These are phyloP conservation scores for Hypocryptadius cinnamomeus DNA, from an alignment of 2,113 vertebrate genomes.

Conservation along the genomic window DNA sequence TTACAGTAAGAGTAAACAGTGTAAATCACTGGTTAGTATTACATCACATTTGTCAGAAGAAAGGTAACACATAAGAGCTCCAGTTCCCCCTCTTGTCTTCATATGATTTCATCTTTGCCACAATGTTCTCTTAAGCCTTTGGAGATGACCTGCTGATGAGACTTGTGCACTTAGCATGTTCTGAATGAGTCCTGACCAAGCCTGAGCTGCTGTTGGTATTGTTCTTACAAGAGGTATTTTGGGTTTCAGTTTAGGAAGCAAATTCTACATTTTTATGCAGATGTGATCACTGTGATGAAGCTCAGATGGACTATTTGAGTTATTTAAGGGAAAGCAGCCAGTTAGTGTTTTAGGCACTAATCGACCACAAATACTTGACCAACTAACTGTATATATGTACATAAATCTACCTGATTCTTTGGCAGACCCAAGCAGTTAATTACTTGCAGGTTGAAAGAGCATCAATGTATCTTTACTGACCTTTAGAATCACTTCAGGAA, in stretches of 20 bases:
- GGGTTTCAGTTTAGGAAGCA: not conserved
- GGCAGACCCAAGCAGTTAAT: not conserved
- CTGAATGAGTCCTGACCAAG: not conserved
- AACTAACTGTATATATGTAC: not conserved
- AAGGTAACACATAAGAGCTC: not conserved
- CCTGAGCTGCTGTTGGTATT: not conserved
- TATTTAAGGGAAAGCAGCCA: not conserved
- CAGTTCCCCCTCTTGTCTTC: not conserved
- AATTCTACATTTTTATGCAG: not conserved
- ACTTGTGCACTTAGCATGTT: not conserved
- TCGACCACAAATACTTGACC: not conserved
- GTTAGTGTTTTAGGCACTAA: not conserved
- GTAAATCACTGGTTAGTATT: not conserved
- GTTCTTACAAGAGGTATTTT: not conserved
- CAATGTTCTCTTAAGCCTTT: not conserved
- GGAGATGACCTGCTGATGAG: not conserved
- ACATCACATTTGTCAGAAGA: not conserved
- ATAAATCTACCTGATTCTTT: not conserved
- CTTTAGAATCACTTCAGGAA: not conserved
- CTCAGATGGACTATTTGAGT: conserved; percentile 18
- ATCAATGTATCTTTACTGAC: not conserved
- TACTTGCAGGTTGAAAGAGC: not conserved
- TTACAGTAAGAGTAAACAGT: not conserved
- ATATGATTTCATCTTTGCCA: not conserved
- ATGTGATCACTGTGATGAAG: not conserved